Conservation (phyloP, 1,140 invertebrate species). For the Dendrolimus punctatus region DNA sequence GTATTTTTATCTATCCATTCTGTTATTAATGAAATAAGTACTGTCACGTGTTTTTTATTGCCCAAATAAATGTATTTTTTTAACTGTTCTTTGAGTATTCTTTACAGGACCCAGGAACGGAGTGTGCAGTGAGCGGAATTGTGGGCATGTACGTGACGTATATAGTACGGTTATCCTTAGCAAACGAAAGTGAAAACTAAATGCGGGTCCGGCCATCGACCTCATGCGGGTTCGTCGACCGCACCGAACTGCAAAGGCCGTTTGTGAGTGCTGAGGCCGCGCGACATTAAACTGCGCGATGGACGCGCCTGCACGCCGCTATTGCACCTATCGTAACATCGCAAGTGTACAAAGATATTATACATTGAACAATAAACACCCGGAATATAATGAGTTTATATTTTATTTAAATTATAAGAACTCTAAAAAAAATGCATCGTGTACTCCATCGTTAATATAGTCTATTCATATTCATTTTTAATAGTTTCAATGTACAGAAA, state of each 20-base stretch:
- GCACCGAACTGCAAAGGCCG: slow-evolving; percentile 68
- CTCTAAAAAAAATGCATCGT: too few species aligned
- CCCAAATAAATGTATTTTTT: slow-evolving; percentile 14
- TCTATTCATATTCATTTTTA: too few species aligned
- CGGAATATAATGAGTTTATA: not conserved
- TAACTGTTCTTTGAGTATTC: slow-evolving; percentile 26
- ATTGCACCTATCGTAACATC: slow-evolving; percentile 28
- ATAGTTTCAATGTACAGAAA: too few species aligned
- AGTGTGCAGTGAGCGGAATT: slow-evolving; percentile 24
- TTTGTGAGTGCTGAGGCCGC: slow-evolving; percentile 66
- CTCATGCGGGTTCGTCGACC: slow-evolving; percentile 55
- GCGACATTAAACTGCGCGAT: slow-evolving; percentile 52
- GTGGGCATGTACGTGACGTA: slow-evolving; percentile 59
- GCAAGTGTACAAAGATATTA: not conserved
- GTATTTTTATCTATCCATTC: too few species aligned
- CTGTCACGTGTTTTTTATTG: slow-evolving; percentile 7
- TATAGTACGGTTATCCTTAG: slow-evolving; percentile 69
- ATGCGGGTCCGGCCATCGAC: slow-evolving; percentile 60
- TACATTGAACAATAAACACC: slow-evolving; percentile 2
- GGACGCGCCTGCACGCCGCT: slow-evolving; percentile 35
- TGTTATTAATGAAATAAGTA: not conserved
- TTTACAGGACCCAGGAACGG: slow-evolving; percentile 32
- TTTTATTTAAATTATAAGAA: not conserved
- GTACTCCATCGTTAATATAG: too few species aligned
- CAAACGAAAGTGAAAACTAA: slow-evolving; percentile 71